A percentile compares a stretch with the other conserved stretches of the same genome.
Conservation (phyloP, 2,888 invertebrate species). For the Matsumyia berberina region DNA sequence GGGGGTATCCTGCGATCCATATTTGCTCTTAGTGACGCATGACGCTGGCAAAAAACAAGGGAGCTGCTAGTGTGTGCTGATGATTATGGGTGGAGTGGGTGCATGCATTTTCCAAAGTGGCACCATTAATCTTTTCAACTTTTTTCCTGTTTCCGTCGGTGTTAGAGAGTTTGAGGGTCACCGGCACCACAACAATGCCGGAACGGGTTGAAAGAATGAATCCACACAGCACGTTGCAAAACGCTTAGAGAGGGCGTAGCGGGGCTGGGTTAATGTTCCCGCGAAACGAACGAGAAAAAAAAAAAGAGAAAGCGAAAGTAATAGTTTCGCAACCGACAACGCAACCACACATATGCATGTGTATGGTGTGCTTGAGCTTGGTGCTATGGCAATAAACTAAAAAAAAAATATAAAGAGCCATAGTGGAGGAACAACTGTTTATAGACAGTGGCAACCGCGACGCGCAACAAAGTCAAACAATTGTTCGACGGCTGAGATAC, state of each 20-base stretch:
- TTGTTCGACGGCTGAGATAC: constrained; percentile 45
- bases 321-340: constrained; percentile 66
- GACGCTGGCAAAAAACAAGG: constrained; percentile 1
- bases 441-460: constrained; percentile 34
- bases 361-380: constrained; percentile 11
- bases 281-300: constrained; percentile 22
- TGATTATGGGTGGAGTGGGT: constrained; percentile 10
- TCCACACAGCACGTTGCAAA: constrained; percentile 39
- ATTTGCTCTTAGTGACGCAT: constrained; percentile 63
- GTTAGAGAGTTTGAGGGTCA: constrained; percentile 50
- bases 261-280: constrained; percentile 47
- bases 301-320: constrained; percentile 66
- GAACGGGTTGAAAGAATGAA: constrained; percentile 19
- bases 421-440: constrained; percentile 6
- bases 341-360: constrained; percentile 18
- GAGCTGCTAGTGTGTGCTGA: constrained; percentile 11
- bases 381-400: constrained; percentile 22
- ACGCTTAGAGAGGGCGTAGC: neutral
- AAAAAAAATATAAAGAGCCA: constrained; percentile 16
- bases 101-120: constrained; percentile 63
- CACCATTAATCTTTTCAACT: constrained; percentile 64
- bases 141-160: neutral
- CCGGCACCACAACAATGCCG: constrained; percentile 37
- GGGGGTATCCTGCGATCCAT: constrained; percentile 52
- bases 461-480: constrained; percentile 54